These are phyloP conservation scores for Priocnemis perturbator DNA, from an alignment of 2,888 invertebrate genomes.

Conservation along the genomic window DNA sequence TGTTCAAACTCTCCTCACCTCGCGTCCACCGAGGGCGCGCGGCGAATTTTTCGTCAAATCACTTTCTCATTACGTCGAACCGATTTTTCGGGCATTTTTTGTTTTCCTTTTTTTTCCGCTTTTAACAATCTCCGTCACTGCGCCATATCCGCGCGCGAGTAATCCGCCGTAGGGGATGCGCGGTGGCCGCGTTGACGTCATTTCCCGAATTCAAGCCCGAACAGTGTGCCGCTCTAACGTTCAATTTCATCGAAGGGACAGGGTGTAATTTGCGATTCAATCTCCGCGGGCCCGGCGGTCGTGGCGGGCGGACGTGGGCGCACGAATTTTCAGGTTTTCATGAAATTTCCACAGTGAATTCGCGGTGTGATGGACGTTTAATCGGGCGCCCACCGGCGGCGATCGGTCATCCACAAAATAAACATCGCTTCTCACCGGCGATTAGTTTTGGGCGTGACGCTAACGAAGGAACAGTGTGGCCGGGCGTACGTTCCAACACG, in stretches of 20 bases:
- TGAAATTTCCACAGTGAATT: conserved; percentile 33
- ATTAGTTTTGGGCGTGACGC: conserved; percentile 6
- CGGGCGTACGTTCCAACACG: not conserved
- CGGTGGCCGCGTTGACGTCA: no score
- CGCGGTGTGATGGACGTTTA: conserved; percentile 32
- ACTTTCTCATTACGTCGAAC: no score
- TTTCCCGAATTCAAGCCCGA: no score
- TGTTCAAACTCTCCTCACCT: no score
- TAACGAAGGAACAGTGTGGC: not conserved
- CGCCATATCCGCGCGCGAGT: no score
- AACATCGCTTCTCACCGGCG: conserved; percentile 26
- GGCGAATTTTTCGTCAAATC: no score
- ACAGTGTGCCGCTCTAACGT: no score
- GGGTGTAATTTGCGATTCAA: conserved; percentile 2
- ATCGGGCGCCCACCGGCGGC: conserved; percentile 32
- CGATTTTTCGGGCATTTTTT: no score
- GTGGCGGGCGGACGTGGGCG: conserved; percentile 16
- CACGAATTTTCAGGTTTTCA: conserved; percentile 30
- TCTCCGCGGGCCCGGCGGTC: not conserved
- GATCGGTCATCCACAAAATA: conserved; percentile 32
- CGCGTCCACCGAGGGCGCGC: no score
- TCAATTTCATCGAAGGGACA: conserved; percentile 13
- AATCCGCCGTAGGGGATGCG: no score
- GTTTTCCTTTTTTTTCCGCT: no score
- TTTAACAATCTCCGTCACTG: no score